Percentiles rank a stretch among this genome's conserved stretches.
Conservation (phyloP, 2,888 invertebrate genomes). For the Acleris sparsana region DNA sequence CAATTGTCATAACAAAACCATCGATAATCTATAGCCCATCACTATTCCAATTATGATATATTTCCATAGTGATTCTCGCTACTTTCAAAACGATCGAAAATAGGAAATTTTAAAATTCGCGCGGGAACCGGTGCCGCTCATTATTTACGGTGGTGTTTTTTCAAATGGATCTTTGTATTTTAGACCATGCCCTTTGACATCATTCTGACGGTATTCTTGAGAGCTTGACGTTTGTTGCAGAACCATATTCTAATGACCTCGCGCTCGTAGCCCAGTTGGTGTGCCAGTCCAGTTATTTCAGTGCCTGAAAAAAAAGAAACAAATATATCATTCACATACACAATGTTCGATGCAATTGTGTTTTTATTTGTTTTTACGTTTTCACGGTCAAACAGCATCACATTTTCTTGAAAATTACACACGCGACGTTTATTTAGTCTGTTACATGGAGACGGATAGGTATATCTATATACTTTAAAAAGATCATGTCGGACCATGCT, state of each 20-base stretch:
- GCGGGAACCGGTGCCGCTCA: background rate
- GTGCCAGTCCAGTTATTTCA: slow-evolving; percentile 97
- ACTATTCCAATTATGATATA: slow-evolving; percentile 41
- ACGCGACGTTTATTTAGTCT: no score
- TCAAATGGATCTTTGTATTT: slow-evolving; percentile 42
- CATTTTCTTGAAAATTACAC: no score
- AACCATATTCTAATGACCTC: slow-evolving; percentile 99
- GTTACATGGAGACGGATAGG: no score
- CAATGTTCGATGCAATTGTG: no score
- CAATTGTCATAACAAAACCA: slow-evolving; percentile 51
- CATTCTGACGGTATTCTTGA: slow-evolving; percentile 98
- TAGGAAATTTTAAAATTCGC: slow-evolving; percentile 13
- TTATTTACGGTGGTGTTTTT: slow-evolving; percentile 4
- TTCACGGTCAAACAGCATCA: no score
- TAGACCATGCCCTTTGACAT: slow-evolving; percentile 94
- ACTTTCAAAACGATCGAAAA: slow-evolving; percentile 2
- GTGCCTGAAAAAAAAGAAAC: slow-evolving; percentile 87
- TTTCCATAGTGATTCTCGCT: slow-evolving; percentile 4
- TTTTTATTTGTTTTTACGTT: no score
- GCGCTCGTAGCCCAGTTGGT: slow-evolving; percentile 97
- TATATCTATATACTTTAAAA: no score
- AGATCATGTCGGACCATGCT: no score
- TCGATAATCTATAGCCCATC: slow-evolving; percentile 53
- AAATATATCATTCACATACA: background rate
- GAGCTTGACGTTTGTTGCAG: slow-evolving; percentile 98